These are phyloP conservation scores for Nephrotoma appendiculata DNA, from an alignment of 2,888 invertebrate genomes.

Conservation along the genomic window DNA sequence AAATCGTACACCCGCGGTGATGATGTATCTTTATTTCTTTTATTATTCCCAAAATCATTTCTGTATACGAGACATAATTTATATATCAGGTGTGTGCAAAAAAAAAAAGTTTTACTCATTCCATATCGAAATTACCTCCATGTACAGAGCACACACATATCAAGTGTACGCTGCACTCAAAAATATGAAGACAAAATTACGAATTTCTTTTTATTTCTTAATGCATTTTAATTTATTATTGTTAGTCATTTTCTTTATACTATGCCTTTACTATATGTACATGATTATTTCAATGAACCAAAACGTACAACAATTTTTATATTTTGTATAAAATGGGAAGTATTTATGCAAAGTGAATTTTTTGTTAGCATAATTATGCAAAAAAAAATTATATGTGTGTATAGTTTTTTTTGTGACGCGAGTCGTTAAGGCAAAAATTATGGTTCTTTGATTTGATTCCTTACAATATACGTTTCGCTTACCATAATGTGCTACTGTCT, in stretches of 20 bases:
- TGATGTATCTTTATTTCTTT: background rate
- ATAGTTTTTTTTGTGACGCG: background rate
- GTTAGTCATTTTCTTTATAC: background rate
- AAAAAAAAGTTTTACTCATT: background rate
- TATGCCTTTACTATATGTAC: background rate
- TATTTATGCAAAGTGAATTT: background rate
- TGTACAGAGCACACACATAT: background rate
- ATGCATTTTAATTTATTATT: background rate
- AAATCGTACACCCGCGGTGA: background rate
- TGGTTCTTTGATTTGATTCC: background rate
- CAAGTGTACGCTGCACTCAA: background rate
- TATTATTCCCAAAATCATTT: background rate
- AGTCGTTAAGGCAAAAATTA: background rate
- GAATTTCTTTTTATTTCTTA: background rate
- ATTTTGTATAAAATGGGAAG: background rate
- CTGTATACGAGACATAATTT: background rate
- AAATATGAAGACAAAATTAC: background rate
- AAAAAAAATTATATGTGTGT: background rate
- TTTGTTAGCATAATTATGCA: background rate
- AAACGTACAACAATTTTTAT: background rate
- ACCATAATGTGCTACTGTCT: background rate
- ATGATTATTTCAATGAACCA: background rate
- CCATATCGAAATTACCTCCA: background rate
- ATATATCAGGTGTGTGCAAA: background rate
- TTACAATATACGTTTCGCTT: background rate